Evolutionary conservation across 2,797 vertebrate genomes (phyloP), one percentile per base, ranked within the genome.

Genomic region (Hozukius guyotensis): DNA sequence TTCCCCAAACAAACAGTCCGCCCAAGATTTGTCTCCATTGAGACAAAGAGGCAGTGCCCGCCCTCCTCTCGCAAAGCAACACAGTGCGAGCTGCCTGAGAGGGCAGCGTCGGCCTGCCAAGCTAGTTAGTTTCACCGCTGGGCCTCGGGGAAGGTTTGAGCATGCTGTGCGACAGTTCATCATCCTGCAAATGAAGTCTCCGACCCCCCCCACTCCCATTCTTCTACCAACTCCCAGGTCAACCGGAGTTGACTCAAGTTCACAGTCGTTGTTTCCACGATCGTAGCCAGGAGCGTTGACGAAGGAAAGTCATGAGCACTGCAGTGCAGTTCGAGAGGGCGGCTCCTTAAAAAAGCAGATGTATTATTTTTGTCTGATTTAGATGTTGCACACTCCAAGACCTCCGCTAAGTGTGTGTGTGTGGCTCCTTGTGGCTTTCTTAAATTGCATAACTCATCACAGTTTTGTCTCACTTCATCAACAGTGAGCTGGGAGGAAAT

Each of bases 1-100:
- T 69, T 87, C 77, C 69, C 88, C 87, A 90, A 92, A 92, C 90
- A 94, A 92, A 93, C 88, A 85, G 75, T 56, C 80, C 38, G 55
- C 86, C 83, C 82, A 83, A 80, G 70, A 88, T 80, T 66, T 18
- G 79, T 79, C 81, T 88, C 86, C 80, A 9, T 73, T 56, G 82
- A 91, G 87, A 91, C 88, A 78, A 84, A 84, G 84, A 85, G 78
- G 69, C 85, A 55, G 71, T 0, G 49, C 73, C 63, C 22, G 29
- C 80, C 70, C 64, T 68, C 79, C 46, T 70, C 72, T 29, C 8
- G 57, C 77, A 6, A 20, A 59, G 75, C 83, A 22, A 46, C 70
- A 3, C 75, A 72, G 63, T 4, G 75, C n/a, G 0, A 24, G 29
- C 0, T 38, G 83, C 56, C 87, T 29, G 62, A 82, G 77, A 83